Base-by-base conservation (phyloP, 2,797 vertebrate genomes). In the Urosaurus nigricauda region DNA sequence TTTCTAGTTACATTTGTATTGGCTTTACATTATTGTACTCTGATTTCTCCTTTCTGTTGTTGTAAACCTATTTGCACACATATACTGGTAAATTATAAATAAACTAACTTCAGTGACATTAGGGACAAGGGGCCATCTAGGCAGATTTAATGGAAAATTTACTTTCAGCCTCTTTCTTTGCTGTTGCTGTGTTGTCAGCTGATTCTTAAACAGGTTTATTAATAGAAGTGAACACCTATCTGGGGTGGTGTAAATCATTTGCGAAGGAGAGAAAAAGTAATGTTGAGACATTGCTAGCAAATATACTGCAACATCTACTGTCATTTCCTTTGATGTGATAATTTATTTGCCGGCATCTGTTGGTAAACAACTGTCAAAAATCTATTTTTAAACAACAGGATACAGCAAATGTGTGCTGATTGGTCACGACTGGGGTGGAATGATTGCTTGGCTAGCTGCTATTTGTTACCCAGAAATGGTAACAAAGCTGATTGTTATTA, bases 381-480 rank as follows among this genome's bases (percentile, higher is more conserved):
- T 93, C 81, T 92, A 53, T 96, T 91, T 93, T 93, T 96, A 32
- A 85, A 71, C 94, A 92, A 87, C 94, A 99, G 99, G 99, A 80
- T 99, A 99, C 95, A 99, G 97, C 97, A 98, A 98, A 96, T 99
- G 99, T 95, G 98, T 98, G 94, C 96, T 99, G 80, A 97, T 99
- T 93, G 99, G 99, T 89, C 99, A 99, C 4, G 98, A 99, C 97
- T 99, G 98, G 99, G 99, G 99, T 14, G 99, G 99, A 92, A 98
- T 98, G 95, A 96, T 99, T 5, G 98, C 99, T 24, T 99, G 99
- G 99, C 97, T 99, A 80, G 98, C 98, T 88, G 98, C 99, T 83
- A 98, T 99, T 92, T 98, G 99, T 94, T 99, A 99, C 94, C 99
- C 99, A 4, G 99, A 99, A 97, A 98, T 98, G 98, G 98, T 99